A percentile compares a stretch with the other conserved stretches of the same genome.
Conservation (phyloP, 2,888 invertebrate species). For the Tachina lurida region DNA sequence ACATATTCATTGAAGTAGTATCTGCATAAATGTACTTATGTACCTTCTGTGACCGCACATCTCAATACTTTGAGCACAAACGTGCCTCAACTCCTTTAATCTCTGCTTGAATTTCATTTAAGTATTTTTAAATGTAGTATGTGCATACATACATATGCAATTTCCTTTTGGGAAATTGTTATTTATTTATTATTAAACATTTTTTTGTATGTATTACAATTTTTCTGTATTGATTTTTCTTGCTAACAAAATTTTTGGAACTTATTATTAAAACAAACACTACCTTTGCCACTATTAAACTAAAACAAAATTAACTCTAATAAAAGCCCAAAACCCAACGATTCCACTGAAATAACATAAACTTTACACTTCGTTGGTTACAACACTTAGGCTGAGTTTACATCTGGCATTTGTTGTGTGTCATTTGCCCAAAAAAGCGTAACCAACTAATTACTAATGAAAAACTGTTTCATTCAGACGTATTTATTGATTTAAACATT, state of each 20-base stretch:
- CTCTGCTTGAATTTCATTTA: slow-evolving; percentile 76
- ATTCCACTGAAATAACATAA: slow-evolving; percentile 43
- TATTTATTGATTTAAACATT: no score
- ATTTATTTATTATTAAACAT: not conserved
- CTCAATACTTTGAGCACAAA: slow-evolving; percentile 71
- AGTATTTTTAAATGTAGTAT: not conserved
- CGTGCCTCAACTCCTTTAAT: slow-evolving; percentile 73
- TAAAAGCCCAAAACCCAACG: slow-evolving; percentile 45
- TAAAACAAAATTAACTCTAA: slow-evolving; percentile 38
- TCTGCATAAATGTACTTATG: slow-evolving; percentile 68
- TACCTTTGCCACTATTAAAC: slow-evolving; percentile 51
- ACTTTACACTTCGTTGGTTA: slow-evolving; percentile 66
- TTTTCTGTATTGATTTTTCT: slow-evolving; percentile 41
- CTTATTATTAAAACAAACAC: slow-evolving; percentile 19
- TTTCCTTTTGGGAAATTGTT: not conserved
- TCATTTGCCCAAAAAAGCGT: no score
- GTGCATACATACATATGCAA: no score
- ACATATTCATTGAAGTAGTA: not conserved
- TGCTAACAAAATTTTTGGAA: slow-evolving; percentile 19
- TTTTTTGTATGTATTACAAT: not conserved
- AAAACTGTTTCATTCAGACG: no score
- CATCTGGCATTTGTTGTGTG: no score
- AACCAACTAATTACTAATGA: no score
- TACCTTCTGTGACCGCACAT: slow-evolving; percentile 75
- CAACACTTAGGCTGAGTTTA: slow-evolving; percentile 26